Base-by-base conservation (phyloP, 2,888 invertebrate genomes). In the Parascotia fuliginaria region DNA sequence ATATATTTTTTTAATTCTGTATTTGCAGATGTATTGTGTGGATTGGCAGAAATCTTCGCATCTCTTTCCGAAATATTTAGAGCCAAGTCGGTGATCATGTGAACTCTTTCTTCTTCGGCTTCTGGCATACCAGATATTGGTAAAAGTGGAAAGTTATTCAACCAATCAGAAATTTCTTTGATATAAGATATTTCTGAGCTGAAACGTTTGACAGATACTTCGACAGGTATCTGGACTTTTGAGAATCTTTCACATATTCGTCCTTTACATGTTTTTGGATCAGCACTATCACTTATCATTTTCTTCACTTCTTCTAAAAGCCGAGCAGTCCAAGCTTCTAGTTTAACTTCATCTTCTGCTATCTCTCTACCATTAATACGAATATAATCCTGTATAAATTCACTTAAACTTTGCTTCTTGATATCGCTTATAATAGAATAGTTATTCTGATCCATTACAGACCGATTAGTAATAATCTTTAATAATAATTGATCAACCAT, bases 161-260 rank as follows among this genome's bases (percentile, higher is more conserved):
- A 49, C 85, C 85, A 87, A 16, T 83, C 79, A 15, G 76, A 65
- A 55, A 87, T 83, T 65, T 86, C 83, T 63, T 78, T 77, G 0
- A 75, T 74, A 38, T 82, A 84, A 42, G 64, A 54, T 1, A 86
- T 64, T 57, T 85, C 77, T 16, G 67, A 56, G 9, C 62, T 65
- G 55, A 82, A 77, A 42, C 70, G 52, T 34, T 58, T 63, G 0
- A 80, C 57, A 22, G 73, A 66, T 54, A 79, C 72, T 12, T 76
- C 64, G 14, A 52, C 61, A 27, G 79, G 74, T 22, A 75, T 41
- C 3, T 77, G 62, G 9, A 76, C 60, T 6, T 53, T 38, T 27
- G 60, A 55, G 13, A 82, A 55, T 42, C 64, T 74, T 12, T 73
- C 66, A 50, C 78, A 76, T n/a, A 78, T 55, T 12, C 77, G 54